Base-by-base conservation (phyloP, 2,888 invertebrate genomes). In the Ophraella communa region DNA sequence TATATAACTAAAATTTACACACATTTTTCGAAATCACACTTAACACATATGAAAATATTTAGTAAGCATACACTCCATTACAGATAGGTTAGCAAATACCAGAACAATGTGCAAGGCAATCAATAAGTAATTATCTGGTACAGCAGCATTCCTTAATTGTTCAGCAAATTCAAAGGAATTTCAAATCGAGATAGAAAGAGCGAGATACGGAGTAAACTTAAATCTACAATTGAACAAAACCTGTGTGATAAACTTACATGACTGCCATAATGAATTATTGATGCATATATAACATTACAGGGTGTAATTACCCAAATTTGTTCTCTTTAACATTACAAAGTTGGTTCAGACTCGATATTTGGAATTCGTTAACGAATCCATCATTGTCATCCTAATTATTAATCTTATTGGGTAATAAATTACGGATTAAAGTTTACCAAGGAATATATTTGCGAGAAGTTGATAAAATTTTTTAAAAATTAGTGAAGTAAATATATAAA, bases 101-200 rank as follows among this genome's bases (percentile, higher is more conserved):
- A n/a, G 47, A 47, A 47, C 47, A 47, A 21, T 47, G 23, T 47
- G 47, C 47, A 47, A 14, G 47, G 47, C 23, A 47, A 47, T 47
- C 47, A 47, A 47, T 47, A 47, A 47, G 47, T 47, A 47, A 47
- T 47, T 47, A 47, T 47, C 47, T 21, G 23, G 14, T 11, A 23
- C n/a, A 23, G 47, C 23, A 47, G 23, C 47, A 47, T 47, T 47
- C n/a, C 47, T 47, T 14, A 39, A 39, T 39, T 4, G 21, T 23
- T 21, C 47, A 23, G 20, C 10, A 23, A 47, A 23, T 47, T 20
- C 47, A 47, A 20, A 11, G 47, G 47, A 47, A 47, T 47, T 47
- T 47, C 23, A 14, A 47, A 47, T 23, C n/a, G 23, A 11, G 23
- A 42, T 30, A 30, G 8, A 30, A 11, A 30, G 11, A 39, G 17